Conservation (phyloP, 2,888 invertebrate genomes). For the Drosophila subsilvestris region DNA sequence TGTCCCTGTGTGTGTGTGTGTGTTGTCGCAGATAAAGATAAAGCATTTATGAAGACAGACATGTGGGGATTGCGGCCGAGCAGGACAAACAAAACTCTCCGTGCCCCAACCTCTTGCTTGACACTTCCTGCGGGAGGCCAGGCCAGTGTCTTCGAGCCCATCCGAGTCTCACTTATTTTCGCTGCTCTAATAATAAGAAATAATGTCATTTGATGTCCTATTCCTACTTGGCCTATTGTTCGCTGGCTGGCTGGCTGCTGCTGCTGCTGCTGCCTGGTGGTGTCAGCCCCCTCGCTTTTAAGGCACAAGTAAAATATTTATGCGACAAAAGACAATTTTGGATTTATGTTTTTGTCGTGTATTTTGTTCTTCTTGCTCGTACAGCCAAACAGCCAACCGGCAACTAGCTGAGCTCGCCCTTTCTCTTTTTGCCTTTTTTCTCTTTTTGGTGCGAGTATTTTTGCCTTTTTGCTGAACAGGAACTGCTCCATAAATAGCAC, state of each 20-base stretch:
- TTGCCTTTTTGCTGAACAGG: constrained; percentile 53
- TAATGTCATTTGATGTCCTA: constrained; percentile 66
- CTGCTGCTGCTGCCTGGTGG: constrained; percentile 8
- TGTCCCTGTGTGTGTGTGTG: constrained; percentile 15
- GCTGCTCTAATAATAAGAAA: constrained; percentile 77
- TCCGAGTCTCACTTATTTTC: constrained; percentile 70
- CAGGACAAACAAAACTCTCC: constrained; percentile 36
- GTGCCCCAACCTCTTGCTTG: constrained; percentile 14
- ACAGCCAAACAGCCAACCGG: constrained; percentile 11
- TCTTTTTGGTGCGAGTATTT: constrained; percentile 29
- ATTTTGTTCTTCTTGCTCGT: constrained; percentile 16
- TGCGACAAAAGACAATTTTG: constrained; percentile 80
- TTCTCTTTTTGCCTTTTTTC: constrained; percentile 27
- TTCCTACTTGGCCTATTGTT: constrained; percentile 41
- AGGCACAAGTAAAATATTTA: constrained; percentile 73
- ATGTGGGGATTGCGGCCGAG: constrained; percentile 66
- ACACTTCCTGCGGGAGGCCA: constrained; percentile 37
- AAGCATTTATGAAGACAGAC: constrained; percentile 76
- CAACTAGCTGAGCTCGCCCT: constrained; percentile 54
- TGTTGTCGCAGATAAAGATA: constrained; percentile 71
- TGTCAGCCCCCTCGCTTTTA: constrained; percentile 44
- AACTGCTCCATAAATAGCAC: constrained; percentile 76
- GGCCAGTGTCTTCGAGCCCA: neutral
- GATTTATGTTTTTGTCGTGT: constrained; percentile 68
- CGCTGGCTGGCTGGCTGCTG: constrained; percentile 5